These are phyloP conservation scores for Pelodiscus sinensis DNA, from an alignment of 2,113 vertebrate genomes.

Conservation along the genomic window DNA sequence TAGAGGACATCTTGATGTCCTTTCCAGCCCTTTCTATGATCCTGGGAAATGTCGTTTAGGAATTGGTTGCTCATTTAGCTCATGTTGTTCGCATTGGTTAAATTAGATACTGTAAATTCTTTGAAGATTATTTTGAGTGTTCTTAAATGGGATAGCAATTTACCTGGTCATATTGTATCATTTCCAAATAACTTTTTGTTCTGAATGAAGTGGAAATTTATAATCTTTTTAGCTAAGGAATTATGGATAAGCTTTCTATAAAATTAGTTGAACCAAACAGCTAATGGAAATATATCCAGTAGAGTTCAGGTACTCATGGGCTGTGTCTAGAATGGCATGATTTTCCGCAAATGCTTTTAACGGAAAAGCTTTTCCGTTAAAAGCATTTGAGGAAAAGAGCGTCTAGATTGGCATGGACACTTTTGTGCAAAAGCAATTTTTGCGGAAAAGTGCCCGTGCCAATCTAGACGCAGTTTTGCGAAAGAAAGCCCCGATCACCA, in stretches of 20 bases:
- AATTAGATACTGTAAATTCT: neutral
- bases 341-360: too few relatives aligned
- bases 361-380: too few relatives aligned
- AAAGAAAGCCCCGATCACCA: too few relatives aligned
- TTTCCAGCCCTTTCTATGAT: neutral
- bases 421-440: too few relatives aligned
- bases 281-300: rapidly evolving
- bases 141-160: neutral
- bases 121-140: neutral
- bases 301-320: too few relatives aligned
- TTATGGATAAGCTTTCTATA: too few relatives aligned
- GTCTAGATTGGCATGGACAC: too few relatives aligned
- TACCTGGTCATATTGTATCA: neutral
- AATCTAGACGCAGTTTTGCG: too few relatives aligned
- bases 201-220: neutral
- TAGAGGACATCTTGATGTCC: neutral
- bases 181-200: neutral
- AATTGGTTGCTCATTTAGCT: neutral
- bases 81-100: neutral
- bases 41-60: neutral
- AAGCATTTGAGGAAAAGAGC: too few relatives aligned
- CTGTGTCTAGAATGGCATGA: too few relatives aligned
- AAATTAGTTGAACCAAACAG: neutral
- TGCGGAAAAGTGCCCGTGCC: too few relatives aligned
- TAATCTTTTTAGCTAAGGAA: neutral